Evolutionary conservation across 2,113 vertebrate genomes (phyloP).

Genomic region (Kryptolebias marmoratus): DNA sequence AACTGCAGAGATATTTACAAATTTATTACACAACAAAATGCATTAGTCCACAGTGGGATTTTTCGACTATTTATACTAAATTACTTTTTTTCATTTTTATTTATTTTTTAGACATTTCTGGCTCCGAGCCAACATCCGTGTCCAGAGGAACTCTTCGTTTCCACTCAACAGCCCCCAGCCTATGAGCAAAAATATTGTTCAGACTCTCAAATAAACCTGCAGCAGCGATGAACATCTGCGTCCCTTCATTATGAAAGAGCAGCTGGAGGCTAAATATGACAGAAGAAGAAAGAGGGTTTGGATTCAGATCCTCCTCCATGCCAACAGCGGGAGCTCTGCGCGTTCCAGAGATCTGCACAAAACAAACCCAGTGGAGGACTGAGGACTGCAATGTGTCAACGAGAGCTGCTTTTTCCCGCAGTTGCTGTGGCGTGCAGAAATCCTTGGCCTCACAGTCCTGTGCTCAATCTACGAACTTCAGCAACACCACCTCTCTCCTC

Average conservation of each 20-base stretch:
- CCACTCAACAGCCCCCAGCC: slow-evolving; percentile 34
- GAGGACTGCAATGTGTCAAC: slow-evolving; percentile 14
- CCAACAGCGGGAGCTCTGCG: slow-evolving; percentile 11
- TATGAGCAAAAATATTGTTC: slow-evolving; percentile 33
- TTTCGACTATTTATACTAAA: not conserved
- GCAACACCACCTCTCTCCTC: slow-evolving; percentile 56
- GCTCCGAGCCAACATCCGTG: slow-evolving; percentile 38
- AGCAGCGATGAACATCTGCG: slow-evolving; percentile 16
- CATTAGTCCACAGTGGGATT: not conserved
- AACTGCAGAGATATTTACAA: no score
- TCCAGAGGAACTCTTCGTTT: slow-evolving; percentile 22
- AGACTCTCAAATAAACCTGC: slow-evolving; percentile 17
- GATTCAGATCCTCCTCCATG: slow-evolving; percentile 10
- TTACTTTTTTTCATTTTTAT: not conserved
- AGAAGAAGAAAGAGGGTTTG: not conserved
- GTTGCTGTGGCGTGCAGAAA: slow-evolving; percentile 34
- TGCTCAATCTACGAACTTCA: slow-evolving; percentile 51
- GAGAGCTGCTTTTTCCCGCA: slow-evolving; percentile 19
- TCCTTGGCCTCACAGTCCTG: slow-evolving; percentile 65
- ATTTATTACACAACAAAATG: not conserved
- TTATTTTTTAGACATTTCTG: slow-evolving; percentile 56
- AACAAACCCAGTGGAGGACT: not conserved
- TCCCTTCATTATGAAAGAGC: slow-evolving; percentile 3
- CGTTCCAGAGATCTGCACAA: not conserved
- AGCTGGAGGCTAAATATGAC: slow-evolving; percentile 7